Conservation (phyloP, 2,113 vertebrate species). For the Sander lucioperca region DNA sequence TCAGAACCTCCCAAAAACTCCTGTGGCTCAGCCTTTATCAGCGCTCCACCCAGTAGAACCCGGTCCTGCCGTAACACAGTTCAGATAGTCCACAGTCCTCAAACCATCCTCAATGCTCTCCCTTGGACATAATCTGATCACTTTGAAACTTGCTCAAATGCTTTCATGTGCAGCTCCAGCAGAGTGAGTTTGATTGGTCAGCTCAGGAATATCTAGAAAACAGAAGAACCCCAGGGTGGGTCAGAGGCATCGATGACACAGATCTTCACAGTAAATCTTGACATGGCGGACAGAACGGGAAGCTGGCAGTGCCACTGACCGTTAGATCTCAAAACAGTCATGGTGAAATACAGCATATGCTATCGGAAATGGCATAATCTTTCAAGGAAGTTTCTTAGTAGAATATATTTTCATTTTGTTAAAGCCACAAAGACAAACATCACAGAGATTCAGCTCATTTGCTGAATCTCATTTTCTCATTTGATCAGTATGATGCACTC, state of each 20-base stretch:
- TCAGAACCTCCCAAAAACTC: slow-evolving; percentile 46
- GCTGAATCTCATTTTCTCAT: no score
- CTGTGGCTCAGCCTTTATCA: slow-evolving; percentile 58
- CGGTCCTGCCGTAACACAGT: slow-evolving; percentile 17
- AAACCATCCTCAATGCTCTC: slow-evolving; percentile 11
- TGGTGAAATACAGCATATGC: not conserved
- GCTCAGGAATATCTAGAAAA: slow-evolving; percentile 9
- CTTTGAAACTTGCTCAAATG: not conserved
- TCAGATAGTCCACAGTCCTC: slow-evolving; percentile 12
- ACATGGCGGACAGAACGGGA: not conserved
- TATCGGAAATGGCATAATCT: not conserved
- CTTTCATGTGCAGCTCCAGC: slow-evolving; percentile 12
- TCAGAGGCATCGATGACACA: not conserved
- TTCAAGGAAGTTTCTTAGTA: not conserved
- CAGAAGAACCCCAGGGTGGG: not conserved
- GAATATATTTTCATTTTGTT: not conserved
- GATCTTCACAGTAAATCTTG: not conserved
- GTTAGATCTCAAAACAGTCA: not conserved
- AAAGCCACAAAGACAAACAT: not conserved
- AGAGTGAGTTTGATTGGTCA: slow-evolving; percentile 16
- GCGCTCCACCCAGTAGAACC: slow-evolving; percentile 24
- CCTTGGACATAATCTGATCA: slow-evolving; percentile 29
- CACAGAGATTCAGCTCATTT: not conserved
- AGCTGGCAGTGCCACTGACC: not conserved
- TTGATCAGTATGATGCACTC: not conserved